Conservation (phyloP, 1,140 invertebrate genomes). For the Eulimnadia texana region DNA sequence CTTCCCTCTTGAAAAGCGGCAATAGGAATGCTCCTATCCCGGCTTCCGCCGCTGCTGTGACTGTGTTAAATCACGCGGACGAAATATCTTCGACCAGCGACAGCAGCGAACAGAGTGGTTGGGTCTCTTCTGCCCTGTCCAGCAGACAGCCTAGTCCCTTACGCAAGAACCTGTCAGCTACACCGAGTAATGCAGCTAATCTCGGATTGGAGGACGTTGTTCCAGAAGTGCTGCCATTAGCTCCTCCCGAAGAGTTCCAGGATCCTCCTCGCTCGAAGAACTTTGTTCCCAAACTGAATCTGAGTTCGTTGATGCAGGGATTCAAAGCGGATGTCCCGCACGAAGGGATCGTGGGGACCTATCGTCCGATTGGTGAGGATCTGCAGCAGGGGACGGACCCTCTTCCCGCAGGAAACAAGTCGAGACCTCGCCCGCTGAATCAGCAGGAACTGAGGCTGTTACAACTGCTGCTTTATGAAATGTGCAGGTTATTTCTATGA, state of each 20-base stretch:
- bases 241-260: conserved; percentile 64
- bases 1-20: not conserved
- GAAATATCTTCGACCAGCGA: conserved; percentile 26
- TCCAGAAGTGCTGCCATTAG: conserved; percentile 41
- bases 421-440: conserved; percentile 9
- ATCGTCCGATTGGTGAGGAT: conserved; percentile 1
- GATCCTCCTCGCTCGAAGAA: conserved; percentile 6
- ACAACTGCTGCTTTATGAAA: conserved; percentile 13
- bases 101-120: conserved; percentile 31
- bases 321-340: not conserved
- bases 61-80: not conserved
- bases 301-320: not conserved
- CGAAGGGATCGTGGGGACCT: not conserved
- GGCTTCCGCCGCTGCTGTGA: not conserved
- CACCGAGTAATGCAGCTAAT: not conserved
- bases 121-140: conserved; percentile 29
- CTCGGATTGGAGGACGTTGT: conserved; percentile 22
- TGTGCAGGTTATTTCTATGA: not conserved
- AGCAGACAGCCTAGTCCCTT: conserved; percentile 25
- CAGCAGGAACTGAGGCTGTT: conserved; percentile 14
- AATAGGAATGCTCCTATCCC: not conserved
- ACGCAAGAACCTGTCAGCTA: not conserved
- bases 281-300: conserved; percentile 6
- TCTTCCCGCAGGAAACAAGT: not conserved
- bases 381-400: conserved; percentile 16